phyloP scores from a whole-genome alignment of 2,797 vertebrate genomes.

The Sylvia borin region DNA sequence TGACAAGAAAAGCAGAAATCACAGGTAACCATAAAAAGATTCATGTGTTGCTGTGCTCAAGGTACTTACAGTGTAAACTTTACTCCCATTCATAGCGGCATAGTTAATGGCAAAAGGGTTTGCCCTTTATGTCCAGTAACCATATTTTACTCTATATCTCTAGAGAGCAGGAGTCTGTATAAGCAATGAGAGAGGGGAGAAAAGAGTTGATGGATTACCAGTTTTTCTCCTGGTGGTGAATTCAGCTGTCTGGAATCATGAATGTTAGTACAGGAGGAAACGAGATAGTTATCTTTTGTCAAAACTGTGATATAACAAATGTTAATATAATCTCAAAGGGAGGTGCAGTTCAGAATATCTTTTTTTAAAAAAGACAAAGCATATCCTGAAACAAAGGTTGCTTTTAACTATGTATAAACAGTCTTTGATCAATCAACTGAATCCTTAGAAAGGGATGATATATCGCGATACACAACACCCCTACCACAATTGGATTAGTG shows the following conservation, averaged over 20 bases:
- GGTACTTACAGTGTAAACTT: constrained; percentile 34
- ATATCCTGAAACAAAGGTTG: constrained; percentile 32
- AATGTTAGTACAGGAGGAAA: constrained; percentile 43
- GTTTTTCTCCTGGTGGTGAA: constrained; percentile 40
- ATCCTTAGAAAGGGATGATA: constrained; percentile 33
- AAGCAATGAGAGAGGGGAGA: not conserved
- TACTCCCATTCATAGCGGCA: constrained; percentile 16
- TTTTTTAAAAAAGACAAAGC: constrained; percentile 14
- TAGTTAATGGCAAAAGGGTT: constrained; percentile 35
- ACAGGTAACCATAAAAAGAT: constrained; percentile 13
- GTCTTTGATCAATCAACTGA: constrained; percentile 54
- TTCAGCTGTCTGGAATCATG: constrained; percentile 24
- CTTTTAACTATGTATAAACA: constrained; percentile 52
- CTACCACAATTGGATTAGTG: not conserved
- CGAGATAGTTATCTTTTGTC: constrained; percentile 34
- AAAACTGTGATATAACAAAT: constrained; percentile 51
- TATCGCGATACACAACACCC: not conserved
- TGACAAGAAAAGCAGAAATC: not conserved
- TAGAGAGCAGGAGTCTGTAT: constrained; percentile 36
- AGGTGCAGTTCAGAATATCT: constrained; percentile 22
- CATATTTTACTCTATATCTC: constrained; percentile 33
- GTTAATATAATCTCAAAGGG: constrained; percentile 44
- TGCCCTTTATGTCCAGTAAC: constrained; percentile 38
- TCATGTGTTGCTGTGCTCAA: not conserved
- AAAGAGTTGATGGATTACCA: constrained; percentile 38